Base-by-base conservation (phyloP, 2,113 vertebrate genomes). In the Anguilla japonica region DNA sequence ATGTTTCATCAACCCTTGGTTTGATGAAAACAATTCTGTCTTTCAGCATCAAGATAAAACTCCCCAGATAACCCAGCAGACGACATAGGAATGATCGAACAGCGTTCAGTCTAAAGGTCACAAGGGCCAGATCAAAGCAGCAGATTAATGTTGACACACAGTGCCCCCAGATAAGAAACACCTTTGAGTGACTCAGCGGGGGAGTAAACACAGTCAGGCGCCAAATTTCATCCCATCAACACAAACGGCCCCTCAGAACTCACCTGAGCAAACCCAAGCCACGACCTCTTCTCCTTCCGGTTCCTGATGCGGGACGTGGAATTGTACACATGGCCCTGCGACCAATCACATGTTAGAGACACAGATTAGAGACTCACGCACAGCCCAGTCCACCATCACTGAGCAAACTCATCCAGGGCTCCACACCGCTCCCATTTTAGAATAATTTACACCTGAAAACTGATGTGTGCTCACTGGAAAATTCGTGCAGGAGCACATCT, bases 241-340 rank as follows among this genome's bases (percentile, higher is more conserved):
- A 67, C 20, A 7, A 22, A 22, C 60, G 3, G 13, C 60, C 50
- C 3, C 2, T 6, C 22, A 26, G 22, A 67, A 1, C 18, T 26
- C 96, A 99, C 98, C 98, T 99, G 98, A 96, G 98, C 98, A 89
- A 98, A 99, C 82, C 98, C 98, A 94, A 99, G 94, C 98, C 98
- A 99, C 89, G 98, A 99, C 50, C 97, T 97, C 91, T 97, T 99
- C 91, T 99, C 98, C 93, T 97, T 98, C 91, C 98, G 96, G 92
- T 98, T 99, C 95, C 98, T 97, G 94, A 99, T 97, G 84, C 98
- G 98, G 83, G 98, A 99, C 46, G 98, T 99, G 90, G 98, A 99
- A 95, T 98, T 99, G 91, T 99, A 99, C 93, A 99, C 98, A 87
- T 99, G 98, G 75, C 98, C 98, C 98, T 99, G 94, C 8, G 95